A percentile compares a stretch with the other conserved stretches of the same genome.
Evolutionary conservation across 2,113 vertebrate species (phyloP).

Genomic region (Stictonetta naevosa): DNA sequence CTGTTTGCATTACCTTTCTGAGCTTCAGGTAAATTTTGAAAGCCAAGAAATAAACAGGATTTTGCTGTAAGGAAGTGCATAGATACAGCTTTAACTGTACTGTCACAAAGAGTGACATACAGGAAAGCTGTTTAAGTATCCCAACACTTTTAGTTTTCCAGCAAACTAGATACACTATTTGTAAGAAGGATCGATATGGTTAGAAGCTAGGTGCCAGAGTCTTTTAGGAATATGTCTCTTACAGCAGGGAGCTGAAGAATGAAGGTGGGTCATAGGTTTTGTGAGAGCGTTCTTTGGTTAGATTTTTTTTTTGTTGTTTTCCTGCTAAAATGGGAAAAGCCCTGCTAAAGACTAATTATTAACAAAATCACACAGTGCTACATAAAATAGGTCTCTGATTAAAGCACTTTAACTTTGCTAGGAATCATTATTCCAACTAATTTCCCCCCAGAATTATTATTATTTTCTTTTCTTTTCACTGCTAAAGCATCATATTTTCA

Average conservation of each 20-base stretch:
- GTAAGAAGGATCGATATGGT: constrained; percentile 69
- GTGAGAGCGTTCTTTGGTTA: neutral
- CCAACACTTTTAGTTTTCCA: constrained; percentile 43
- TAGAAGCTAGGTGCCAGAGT: constrained; percentile 41
- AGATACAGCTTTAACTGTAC: neutral
- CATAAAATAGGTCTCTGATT: neutral
- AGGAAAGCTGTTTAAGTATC: constrained; percentile 49
- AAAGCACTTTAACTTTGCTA: constrained; percentile 58
- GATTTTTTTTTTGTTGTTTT: neutral
- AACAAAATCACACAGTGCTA: neutral
- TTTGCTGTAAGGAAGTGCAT: neutral
- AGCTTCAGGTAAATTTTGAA: neutral
- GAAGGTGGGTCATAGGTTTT: neutral
- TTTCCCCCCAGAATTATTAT: constrained; percentile 70
- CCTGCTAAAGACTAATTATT: neutral
- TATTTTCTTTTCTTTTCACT: constrained; percentile 42
- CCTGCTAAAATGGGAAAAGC: neutral
- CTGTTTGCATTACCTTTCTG: neutral
- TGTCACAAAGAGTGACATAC: neutral
- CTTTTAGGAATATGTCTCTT: constrained; percentile 67
- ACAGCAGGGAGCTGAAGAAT: constrained; percentile 23
- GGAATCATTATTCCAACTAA: constrained; percentile 55
- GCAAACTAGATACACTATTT: constrained; percentile 67
- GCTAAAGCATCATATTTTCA: constrained; percentile 80
- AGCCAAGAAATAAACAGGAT: neutral